These are phyloP conservation scores for Nesidiocoris tenuis DNA, from an alignment of 2,888 invertebrate species.

Conservation along the genomic window DNA sequence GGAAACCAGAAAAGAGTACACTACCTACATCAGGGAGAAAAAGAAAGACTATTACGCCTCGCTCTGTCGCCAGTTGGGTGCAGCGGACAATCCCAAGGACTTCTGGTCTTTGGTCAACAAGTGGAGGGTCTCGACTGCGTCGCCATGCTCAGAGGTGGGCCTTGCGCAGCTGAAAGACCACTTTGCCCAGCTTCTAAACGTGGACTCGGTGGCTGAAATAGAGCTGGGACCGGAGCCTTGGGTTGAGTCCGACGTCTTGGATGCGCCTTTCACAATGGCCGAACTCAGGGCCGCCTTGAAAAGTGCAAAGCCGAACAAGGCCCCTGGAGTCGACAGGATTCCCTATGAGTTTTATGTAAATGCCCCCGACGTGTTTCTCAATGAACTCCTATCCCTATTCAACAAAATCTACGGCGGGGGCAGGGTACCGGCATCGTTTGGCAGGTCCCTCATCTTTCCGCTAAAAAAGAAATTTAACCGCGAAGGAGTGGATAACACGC, in stretches of 20 bases:
- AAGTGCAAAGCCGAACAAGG: neutral
- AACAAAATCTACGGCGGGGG: neutral
- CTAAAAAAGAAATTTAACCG: neutral
- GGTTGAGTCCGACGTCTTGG: neutral
- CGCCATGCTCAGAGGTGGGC: no score
- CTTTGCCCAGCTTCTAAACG: neutral
- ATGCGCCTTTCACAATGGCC: neutral
- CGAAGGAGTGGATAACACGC: neutral
- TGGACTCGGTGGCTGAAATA: neutral
- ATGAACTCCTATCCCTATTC: neutral
- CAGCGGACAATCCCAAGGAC: no score
- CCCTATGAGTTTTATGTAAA: constrained; percentile 8
- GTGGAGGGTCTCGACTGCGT: no score
- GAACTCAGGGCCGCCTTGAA: neutral
- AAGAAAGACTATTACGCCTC: no score
- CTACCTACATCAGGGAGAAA: no score
- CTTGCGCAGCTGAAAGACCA: no score
- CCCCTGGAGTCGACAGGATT: constrained; percentile 11
- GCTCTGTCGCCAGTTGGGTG: no score
- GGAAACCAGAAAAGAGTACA: neutral
- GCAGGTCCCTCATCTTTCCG: neutral
- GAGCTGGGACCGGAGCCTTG: neutral
- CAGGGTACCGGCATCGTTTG: neutral
- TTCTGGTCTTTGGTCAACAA: no score
- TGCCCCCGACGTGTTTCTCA: neutral